Conservation (phyloP, 2,888 invertebrate genomes). For the Drosophila pseudotalamancana region DNA sequence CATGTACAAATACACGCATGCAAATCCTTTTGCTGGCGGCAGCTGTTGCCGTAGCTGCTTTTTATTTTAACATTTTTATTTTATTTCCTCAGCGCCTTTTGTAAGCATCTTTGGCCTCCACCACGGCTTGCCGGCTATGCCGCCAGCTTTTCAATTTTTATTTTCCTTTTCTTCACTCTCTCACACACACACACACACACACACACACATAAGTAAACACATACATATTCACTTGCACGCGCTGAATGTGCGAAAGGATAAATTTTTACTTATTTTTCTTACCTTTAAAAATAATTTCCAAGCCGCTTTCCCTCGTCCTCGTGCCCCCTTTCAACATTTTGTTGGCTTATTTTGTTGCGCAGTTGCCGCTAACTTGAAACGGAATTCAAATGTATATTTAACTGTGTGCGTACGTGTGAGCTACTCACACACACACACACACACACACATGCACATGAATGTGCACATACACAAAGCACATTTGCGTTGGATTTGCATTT, state of each 20-base stretch:
- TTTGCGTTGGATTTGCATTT: constrained; percentile 47
- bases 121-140: constrained; percentile 43
- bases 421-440: not conserved
- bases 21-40: constrained; percentile 78
- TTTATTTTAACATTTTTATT: constrained; percentile 73
- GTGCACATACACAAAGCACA: constrained; percentile 43
- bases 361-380: constrained; percentile 74
- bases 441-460: not conserved
- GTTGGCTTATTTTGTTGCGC: constrained; percentile 66
- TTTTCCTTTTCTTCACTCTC: constrained; percentile 37
- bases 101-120: constrained; percentile 72
- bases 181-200: constrained; percentile 3
- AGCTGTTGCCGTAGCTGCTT: constrained; percentile 57
- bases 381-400: constrained; percentile 76
- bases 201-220: constrained; percentile 7
- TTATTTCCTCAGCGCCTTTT: constrained; percentile 74
- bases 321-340: constrained; percentile 39
- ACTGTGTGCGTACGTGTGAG: constrained; percentile 33
- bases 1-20: constrained; percentile 49
- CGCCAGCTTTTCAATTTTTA: constrained; percentile 69
- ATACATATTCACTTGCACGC: constrained; percentile 5
- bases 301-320: constrained; percentile 9
- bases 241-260: constrained; percentile 59
- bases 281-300: constrained; percentile 75
- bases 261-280: constrained; percentile 75